Base-by-base conservation (phyloP, 2,888 invertebrate genomes). In the Morpho deidamia region DNA sequence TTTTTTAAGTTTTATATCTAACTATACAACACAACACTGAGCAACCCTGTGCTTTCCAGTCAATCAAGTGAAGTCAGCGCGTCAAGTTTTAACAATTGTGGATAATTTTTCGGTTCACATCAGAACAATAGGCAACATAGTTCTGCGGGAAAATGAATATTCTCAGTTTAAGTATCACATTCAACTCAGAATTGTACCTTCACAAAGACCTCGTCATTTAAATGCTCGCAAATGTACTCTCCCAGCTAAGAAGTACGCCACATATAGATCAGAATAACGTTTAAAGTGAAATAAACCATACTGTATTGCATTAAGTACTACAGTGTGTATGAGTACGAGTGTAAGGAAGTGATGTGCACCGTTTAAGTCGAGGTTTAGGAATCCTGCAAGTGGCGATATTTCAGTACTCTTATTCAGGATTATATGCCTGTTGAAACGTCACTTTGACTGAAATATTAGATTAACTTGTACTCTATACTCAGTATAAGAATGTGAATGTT, bases 321-420 rank as follows among this genome's bases (percentile, higher is more conserved):
- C 11, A 4, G 34, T 32, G 44, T 11, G 35, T 39, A 43, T 23
- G 12, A 40, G 40, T 32, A 41, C 33, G 33, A 34, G 23, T 45
- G 14, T 10, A 34, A 40, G 23, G 14, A 44, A 51, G 44, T 32
- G 47, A 51, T 44, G 50, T 44, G 40, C 52, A 52, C 51, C 65
- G 71, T 70, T 62, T 65, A 64, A 67, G 72, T 69, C 68, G 67
- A 69, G 69, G 69, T 68, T 71, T 70, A 71, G 71, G 70, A 69
- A 71, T 81, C 70, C 83, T 82, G 83, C 78, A 81, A 83, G 81
- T 79, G 81, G 83, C 76, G 76, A 83, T 80, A 83, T 70, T 68
- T 69, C 63, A 65, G 63, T 23, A 32, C 38, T 52, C 70, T 68
- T 72, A 68, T 68, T 64, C 68, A 68, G 23, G 23, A 23, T 23